Percentiles rank a stretch among this genome's conserved stretches.
Evolutionary conservation across 2,113 vertebrate species (phyloP).

Genomic region (Heterochromis multidens): DNA sequence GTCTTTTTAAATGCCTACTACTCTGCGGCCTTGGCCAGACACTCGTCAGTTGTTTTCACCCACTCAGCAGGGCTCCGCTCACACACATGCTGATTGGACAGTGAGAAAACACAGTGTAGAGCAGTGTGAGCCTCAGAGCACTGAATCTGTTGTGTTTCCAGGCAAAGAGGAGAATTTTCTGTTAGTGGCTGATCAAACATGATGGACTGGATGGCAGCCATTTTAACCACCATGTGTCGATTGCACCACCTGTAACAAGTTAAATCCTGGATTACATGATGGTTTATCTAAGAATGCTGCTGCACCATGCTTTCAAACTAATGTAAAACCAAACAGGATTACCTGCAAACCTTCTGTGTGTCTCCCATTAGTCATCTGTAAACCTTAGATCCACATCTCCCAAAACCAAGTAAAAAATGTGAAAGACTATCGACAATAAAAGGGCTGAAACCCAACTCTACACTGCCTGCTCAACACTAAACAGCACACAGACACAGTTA

Average conservation of each 20-base stretch:
- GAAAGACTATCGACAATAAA: not conserved
- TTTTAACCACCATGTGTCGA: not conserved
- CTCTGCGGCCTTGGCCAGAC: not conserved
- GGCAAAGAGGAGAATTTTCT: not conserved
- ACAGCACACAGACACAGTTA: fast-evolving
- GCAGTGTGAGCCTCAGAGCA: not conserved
- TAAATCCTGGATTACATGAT: not conserved
- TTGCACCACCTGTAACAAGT: not conserved
- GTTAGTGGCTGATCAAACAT: not conserved
- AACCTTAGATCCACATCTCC: not conserved
- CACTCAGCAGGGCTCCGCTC: not conserved
- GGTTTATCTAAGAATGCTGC: not conserved
- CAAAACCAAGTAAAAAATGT: not conserved
- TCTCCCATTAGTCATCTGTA: not conserved
- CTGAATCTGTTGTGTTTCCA: not conserved
- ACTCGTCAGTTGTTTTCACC: not conserved
- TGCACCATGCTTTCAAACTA: not conserved
- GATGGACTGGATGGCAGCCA: not conserved
- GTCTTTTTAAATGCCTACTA: not conserved
- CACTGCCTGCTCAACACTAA: not conserved
- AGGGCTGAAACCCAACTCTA: not conserved
- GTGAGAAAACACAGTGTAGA: not conserved
- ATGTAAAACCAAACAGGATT: not conserved
- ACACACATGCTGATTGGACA: not conserved
- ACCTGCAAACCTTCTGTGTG: not conserved